Conservation (phyloP, 2,113 vertebrate species). For the Sebastes schlegelii region DNA sequence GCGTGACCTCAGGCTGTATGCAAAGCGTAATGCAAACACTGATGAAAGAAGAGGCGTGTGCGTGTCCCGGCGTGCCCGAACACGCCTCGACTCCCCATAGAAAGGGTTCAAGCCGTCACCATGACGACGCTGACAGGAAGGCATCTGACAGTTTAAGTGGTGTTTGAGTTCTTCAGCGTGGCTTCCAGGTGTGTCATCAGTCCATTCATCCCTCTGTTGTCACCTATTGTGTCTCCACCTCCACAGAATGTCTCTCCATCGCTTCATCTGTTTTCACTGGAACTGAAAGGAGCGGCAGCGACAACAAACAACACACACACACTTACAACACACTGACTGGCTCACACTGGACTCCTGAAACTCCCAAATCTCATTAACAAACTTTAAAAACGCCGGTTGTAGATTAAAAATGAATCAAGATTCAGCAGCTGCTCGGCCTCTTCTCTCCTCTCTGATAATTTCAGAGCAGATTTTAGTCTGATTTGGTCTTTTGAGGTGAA, state of each 20-base stretch:
- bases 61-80: conserved; percentile 30
- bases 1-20: conserved; percentile 60
- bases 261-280: conserved; percentile 29
- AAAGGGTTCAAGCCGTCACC: not conserved
- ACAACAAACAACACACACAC: conserved; percentile 16
- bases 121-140: conserved; percentile 16
- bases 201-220: conserved; percentile 16
- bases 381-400: conserved; percentile 1
- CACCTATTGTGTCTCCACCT: conserved; percentile 15
- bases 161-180: conserved; percentile 19
- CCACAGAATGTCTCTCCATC: not conserved
- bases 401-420: conserved; percentile 47
- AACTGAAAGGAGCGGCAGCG: not conserved
- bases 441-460: conserved; percentile 1
- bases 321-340: not conserved
- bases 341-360: not conserved
- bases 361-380: conserved; percentile 39
- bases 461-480: not conserved
- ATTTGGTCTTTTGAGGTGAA: not conserved
- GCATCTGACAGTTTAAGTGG: conserved; percentile 45
- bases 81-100: conserved; percentile 29
- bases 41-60: conserved; percentile 4
- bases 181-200: conserved; percentile 48
- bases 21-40: conserved; percentile 67
- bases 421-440: conserved; percentile 25